Percentiles rank a stretch among this genome's conserved stretches.
These are phyloP conservation scores for Harpegnathos saltator DNA, from an alignment of 1,140 invertebrate genomes.

Conservation along the genomic window DNA sequence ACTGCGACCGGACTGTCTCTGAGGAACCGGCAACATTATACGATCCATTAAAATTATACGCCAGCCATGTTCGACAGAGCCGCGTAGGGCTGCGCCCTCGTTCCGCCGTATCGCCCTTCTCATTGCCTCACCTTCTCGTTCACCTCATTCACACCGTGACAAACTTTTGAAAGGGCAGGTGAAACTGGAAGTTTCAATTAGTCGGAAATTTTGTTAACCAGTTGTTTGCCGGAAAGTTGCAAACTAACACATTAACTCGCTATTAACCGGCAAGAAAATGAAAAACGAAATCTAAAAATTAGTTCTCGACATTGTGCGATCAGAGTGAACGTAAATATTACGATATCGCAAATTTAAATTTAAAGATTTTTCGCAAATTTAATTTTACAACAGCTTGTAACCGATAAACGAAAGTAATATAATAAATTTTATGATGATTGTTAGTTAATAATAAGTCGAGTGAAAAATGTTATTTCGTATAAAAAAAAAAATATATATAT, in stretches of 20 bases:
- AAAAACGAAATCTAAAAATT: slow-evolving; percentile 1
- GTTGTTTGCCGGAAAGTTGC: slow-evolving; percentile 10
- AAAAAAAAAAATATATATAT: no score
- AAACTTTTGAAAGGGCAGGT: slow-evolving; percentile 26
- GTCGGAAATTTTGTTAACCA: slow-evolving; percentile 17
- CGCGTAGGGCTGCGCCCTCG: background rate
- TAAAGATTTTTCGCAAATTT: background rate
- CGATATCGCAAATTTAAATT: background rate
- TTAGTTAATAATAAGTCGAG: no score
- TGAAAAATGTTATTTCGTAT: no score
- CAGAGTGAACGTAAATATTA: background rate
- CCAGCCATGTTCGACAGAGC: slow-evolving; percentile 8
- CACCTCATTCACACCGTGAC: slow-evolving; percentile 9
- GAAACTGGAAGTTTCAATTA: slow-evolving; percentile 18
- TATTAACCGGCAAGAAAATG: slow-evolving; percentile 12
- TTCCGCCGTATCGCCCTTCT: background rate
- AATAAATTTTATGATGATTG: background rate
- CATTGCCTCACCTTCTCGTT: background rate
- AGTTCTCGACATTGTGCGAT: background rate
- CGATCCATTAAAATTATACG: slow-evolving; percentile 35
- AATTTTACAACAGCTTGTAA: background rate
- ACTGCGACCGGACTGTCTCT: no score
- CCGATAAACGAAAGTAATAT: background rate
- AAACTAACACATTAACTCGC: slow-evolving; percentile 6
- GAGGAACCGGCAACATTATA: background rate